Evolutionary conservation across 2,888 invertebrate species (phyloP), one percentile per base, ranked within the genome.

Genomic region (Empis stercorea): DNA sequence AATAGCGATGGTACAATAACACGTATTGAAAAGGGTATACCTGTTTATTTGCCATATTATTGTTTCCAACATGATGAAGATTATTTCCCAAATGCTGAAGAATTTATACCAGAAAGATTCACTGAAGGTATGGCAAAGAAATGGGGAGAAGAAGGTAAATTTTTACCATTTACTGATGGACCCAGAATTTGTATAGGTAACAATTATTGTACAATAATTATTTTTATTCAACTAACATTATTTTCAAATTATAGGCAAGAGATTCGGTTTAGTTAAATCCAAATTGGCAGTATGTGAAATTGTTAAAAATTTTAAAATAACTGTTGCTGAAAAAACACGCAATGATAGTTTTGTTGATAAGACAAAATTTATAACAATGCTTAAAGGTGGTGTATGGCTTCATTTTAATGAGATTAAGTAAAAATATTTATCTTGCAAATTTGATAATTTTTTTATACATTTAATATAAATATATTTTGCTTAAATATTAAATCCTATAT

Each of bases 111-210:
- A 1, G 64, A 65, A 42, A 59, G 65, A 0, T 65, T 66, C 34
- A 47, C 55, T 32, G 45, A 50, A 17, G 60, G 62, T 4, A 56
- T 59, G 46, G 56, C 57, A 13, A 59, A 58, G 17, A 54, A 58
- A 14, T 52, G 60, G 1, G 52, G 55, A 0, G 59, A 57, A 3
- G 51, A 54, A 41, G 64, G 66, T 1, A 53, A 57, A 2, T 56
- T 65, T 30, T 30, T 66, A 14, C 64, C 66, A 1, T 66, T 66
- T 20, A 63, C 66, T 9, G 59, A 65, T 55, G 67, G 65, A 3
- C 67, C 64, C 0, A 54, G 65, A 10, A 59, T 59, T 4, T 66
- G 65, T 52, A 57, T 60, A 48, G 66, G 66, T 62, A 34, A 48
- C 6, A 36, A 15, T 15, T 27, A 27, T 27, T 27, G 5, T n/a